These are phyloP conservation scores for Thryonomys swinderianus DNA, from an alignment of 2,113 vertebrate species.

Conservation along the genomic window DNA sequence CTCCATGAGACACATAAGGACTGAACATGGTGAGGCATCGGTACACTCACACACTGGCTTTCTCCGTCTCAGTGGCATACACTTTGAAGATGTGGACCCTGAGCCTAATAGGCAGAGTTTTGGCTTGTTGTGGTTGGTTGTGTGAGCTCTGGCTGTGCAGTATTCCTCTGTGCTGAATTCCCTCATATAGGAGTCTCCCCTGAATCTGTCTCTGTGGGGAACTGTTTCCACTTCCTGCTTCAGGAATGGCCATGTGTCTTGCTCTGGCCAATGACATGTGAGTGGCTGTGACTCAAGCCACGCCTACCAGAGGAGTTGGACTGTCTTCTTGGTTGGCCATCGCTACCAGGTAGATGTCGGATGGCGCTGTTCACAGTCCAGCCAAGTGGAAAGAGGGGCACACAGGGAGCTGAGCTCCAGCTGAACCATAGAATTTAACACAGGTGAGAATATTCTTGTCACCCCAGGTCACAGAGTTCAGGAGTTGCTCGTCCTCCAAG, in stretches of 20 bases:
- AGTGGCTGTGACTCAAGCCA: fast-evolving
- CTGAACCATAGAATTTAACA: neutral
- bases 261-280: neutral
- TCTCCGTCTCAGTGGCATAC: fast-evolving
- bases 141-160: neutral
- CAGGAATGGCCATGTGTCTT: neutral
- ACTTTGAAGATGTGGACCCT: neutral
- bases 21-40: too few species aligned
- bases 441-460: too few species aligned
- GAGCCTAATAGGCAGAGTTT: neutral
- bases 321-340: fast-evolving
- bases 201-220: fast-evolving
- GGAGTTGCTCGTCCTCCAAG: neutral
- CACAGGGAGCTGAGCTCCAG: fast-evolving
- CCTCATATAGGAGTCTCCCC: neutral
- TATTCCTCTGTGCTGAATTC: neutral
- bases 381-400: neutral
- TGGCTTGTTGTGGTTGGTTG: too few species aligned
- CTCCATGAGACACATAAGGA: fast-evolving
- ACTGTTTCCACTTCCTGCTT: neutral
- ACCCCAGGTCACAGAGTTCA: neutral
- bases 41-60: fast-evolving
- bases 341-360: neutral
- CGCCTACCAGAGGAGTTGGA: fast-evolving
- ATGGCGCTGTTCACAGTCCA: too few species aligned